A percentile compares a stretch with the other conserved stretches of the same genome.
phyloP scores from a whole-genome alignment of 1,140 invertebrate species.

The Drosophila cardini region DNA sequence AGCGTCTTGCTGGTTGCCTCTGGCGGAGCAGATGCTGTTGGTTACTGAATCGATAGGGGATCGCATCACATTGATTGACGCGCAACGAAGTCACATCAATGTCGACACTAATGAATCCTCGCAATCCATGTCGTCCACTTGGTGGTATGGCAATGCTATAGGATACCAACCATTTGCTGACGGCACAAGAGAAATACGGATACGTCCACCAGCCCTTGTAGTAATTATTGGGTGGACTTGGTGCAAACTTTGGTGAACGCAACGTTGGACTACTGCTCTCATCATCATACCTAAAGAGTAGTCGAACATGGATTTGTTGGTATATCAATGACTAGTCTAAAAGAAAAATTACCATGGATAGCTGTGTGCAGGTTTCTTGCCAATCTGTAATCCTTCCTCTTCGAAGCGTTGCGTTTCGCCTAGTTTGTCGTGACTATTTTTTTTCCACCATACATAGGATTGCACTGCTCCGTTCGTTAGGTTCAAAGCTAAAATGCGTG shows the following conservation, averaged over 20 bases:
- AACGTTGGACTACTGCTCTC: constrained; percentile 84
- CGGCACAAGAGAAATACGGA: constrained; percentile 91
- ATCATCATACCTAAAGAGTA: constrained; percentile 85
- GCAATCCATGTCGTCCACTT: constrained; percentile 87
- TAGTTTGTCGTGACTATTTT: constrained; percentile 65
- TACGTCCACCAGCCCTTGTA: constrained; percentile 92
- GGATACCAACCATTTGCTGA: constrained; percentile 90
- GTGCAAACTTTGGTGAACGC: constrained; percentile 90
- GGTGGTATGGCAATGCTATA: constrained; percentile 91
- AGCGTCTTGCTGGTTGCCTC: constrained; percentile 32
- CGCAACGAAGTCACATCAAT: constrained; percentile 93
- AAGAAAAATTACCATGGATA: constrained; percentile 86
- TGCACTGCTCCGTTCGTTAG: constrained; percentile 86
- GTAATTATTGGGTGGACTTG: constrained; percentile 87
- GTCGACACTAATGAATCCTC: constrained; percentile 92
- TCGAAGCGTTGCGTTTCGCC: constrained; percentile 85
- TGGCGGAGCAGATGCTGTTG: constrained; percentile 54
- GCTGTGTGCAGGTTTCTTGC: constrained; percentile 85
- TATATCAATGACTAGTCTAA: neutral
- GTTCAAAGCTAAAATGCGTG: constrained; percentile 87
- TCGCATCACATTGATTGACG: constrained; percentile 93
- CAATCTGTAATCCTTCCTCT: constrained; percentile 85
- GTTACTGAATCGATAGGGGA: constrained; percentile 65
- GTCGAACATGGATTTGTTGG: neutral
- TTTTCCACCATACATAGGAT: constrained; percentile 87